Evolutionary conservation across 2,888 invertebrate species (phyloP).

Genomic region (Trichogramma dendrolimi): DNA sequence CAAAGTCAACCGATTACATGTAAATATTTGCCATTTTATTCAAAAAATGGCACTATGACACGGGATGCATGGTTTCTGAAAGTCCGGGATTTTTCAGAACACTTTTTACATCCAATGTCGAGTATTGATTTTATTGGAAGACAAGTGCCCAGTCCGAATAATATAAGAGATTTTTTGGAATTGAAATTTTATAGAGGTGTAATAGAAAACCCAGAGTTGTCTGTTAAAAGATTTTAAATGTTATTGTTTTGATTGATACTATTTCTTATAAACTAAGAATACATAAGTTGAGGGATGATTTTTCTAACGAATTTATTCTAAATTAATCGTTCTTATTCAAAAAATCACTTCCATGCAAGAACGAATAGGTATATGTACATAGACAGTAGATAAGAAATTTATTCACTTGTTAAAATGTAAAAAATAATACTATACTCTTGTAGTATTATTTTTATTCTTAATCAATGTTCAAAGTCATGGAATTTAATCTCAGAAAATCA

Average conservation of each 20-base stretch:
- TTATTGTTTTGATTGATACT: constrained; percentile 2
- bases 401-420: too few relatives aligned
- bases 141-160: constrained; percentile 82
- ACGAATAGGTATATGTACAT: too few relatives aligned
- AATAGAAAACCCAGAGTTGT: constrained; percentile 54
- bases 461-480: too few relatives aligned
- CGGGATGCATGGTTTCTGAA: constrained; percentile 81
- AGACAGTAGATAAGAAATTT: too few relatives aligned
- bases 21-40: constrained; percentile 80
- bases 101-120: constrained; percentile 81
- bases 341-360: too few relatives aligned
- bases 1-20: constrained; percentile 68
- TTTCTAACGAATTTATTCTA: too few relatives aligned
- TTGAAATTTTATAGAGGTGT: constrained; percentile 65
- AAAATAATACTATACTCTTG: too few relatives aligned
- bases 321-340: too few relatives aligned
- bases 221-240: constrained; percentile 38
- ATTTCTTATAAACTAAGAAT: not conserved
- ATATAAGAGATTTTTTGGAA: constrained; percentile 81
- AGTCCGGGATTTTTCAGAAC: constrained; percentile 79
- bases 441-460: too few relatives aligned
- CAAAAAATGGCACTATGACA: constrained; percentile 77
- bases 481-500: too few relatives aligned
- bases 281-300: too few relatives aligned
- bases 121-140: constrained; percentile 78